Evolutionary conservation across 2,888 invertebrate genomes (phyloP).

Genomic region (Papilio elwesi): DNA sequence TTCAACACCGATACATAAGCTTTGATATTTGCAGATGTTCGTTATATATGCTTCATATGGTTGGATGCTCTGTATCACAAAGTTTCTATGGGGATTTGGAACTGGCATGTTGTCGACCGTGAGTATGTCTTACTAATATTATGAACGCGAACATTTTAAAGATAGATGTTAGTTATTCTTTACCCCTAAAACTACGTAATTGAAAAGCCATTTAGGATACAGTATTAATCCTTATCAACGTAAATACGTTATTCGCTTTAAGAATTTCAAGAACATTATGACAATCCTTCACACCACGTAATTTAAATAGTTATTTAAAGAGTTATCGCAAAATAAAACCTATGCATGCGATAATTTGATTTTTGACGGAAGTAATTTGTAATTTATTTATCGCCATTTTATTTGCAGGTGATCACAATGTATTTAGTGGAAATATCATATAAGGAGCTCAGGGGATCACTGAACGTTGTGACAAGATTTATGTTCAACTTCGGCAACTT

Average conservation of each 20-base stretch:
- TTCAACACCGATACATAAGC: no score
- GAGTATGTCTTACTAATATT: conserved; percentile 48
- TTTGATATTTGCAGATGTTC: conserved; percentile 63
- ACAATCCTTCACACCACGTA: no score
- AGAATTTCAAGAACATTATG: no score
- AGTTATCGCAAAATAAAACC: no score
- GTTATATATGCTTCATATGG: conserved; percentile 66
- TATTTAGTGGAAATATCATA: conserved; percentile 76
- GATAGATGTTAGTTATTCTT: no score
- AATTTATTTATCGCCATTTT: not conserved
- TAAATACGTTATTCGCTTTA: no score
- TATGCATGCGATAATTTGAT: no score
- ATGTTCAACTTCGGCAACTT: conserved; percentile 70
- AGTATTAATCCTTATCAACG: no score
- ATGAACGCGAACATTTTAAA: not conserved
- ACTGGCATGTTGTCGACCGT: conserved; percentile 75
- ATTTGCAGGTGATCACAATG: conserved; percentile 67
- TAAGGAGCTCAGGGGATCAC: conserved; percentile 69
- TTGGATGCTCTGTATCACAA: conserved; percentile 73
- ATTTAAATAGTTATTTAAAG: no score
- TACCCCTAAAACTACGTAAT: no score
- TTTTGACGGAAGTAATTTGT: no score
- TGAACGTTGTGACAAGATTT: conserved; percentile 61
- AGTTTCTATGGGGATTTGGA: conserved; percentile 78
- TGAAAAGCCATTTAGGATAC: no score